Percentiles rank a stretch among this genome's conserved stretches.
phyloP scores from a whole-genome alignment of 2,888 invertebrate genomes.

The Stegophylla sp. region DNA sequence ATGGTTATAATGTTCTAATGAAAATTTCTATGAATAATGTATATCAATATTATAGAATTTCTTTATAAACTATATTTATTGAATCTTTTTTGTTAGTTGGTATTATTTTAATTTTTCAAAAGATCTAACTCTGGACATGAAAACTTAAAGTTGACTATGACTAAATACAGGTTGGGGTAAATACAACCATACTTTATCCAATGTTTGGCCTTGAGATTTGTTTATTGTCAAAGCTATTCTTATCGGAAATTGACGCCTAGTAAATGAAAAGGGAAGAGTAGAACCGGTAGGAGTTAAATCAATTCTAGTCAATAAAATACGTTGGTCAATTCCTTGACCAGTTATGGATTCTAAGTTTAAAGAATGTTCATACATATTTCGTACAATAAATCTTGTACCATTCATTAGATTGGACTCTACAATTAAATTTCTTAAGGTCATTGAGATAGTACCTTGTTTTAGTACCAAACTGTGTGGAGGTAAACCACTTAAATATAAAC shows the following conservation, averaged over 20 bases:
- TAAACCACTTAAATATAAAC: conserved; percentile 10
- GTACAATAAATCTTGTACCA: conserved; percentile 19
- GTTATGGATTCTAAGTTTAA: conserved; percentile 39
- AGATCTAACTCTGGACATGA: no score
- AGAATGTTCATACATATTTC: conserved; percentile 40
- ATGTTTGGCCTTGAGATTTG: no score
- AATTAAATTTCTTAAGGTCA: conserved; percentile 6
- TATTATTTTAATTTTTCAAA: no score
- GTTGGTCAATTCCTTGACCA: conserved; percentile 29
- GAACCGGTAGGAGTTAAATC: conserved; percentile 30
- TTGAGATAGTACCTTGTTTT: conserved; percentile 1
- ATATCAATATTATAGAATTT: no score
- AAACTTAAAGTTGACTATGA: no score
- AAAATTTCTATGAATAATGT: no score
- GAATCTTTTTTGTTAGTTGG: no score
- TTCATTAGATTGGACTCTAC: conserved; percentile 1
- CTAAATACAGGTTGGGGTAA: no score
- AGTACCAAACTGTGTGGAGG: conserved; percentile 1
- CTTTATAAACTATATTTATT: no score
- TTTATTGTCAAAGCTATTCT: conserved; percentile 61
- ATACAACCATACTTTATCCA: no score
- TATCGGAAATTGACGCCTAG: conserved; percentile 49
- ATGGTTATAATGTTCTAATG: no score
- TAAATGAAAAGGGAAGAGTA: conserved; percentile 42
- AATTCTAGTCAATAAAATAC: conserved; percentile 41